These are phyloP conservation scores for Sebastes kiyomatsui DNA, from an alignment of 2,797 vertebrate genomes.

Conservation along the genomic window DNA sequence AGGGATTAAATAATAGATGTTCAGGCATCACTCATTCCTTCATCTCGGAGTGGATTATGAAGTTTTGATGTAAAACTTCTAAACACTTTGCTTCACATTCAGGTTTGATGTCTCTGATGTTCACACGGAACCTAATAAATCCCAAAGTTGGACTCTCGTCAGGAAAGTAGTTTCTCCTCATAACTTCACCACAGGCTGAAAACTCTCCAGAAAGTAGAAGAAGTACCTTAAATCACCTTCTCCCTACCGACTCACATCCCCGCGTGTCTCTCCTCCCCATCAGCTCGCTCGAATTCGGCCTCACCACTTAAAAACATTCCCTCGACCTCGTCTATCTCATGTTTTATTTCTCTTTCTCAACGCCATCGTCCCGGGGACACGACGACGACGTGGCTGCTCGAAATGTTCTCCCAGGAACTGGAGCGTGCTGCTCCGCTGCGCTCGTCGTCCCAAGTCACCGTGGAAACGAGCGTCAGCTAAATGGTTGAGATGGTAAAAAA, in stretches of 20 bases:
- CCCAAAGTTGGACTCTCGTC: background rate
- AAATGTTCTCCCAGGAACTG: constrained; percentile 35
- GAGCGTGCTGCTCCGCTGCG: background rate
- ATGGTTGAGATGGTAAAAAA: constrained; percentile 27
- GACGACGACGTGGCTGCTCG: background rate
- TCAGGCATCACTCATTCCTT: background rate
- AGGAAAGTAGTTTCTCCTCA: background rate
- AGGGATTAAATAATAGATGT: background rate
- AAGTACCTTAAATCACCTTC: constrained; percentile 7
- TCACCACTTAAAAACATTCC: constrained; percentile 23
- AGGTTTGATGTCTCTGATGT: background rate
- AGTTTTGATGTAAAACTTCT: constrained; percentile 2
- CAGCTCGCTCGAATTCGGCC: constrained; percentile 15
- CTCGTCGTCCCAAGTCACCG: background rate
- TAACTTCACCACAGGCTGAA: constrained; percentile 13
- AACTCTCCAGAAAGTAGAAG: constrained; percentile 4
- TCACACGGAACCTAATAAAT: background rate
- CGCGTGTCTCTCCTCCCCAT: background rate
- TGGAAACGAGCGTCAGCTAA: background rate
- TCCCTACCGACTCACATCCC: background rate
- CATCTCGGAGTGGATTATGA: background rate
- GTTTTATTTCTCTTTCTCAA: constrained; percentile 28
- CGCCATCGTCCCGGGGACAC: constrained; percentile 17
- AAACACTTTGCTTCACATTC: background rate
- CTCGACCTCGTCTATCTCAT: constrained; percentile 30